Evolutionary conservation across 2,888 invertebrate genomes (phyloP).

Genomic region (Hylaea fasciaria): DNA sequence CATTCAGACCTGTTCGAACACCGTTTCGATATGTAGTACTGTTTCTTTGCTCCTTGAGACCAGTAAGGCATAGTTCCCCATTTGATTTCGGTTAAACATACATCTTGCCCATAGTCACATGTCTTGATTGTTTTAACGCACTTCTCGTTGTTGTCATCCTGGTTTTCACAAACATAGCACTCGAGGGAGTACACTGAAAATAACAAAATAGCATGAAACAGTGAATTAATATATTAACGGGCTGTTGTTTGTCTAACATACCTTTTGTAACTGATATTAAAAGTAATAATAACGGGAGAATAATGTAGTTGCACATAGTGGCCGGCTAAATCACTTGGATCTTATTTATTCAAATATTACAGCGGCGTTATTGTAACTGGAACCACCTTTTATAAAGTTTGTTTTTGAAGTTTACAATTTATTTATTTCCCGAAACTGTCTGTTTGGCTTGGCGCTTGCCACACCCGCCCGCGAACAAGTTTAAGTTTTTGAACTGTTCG

Average conservation of each 20-base stretch:
- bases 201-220: not conserved
- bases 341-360: not conserved
- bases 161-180: conserved; percentile 97
- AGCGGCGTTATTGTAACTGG: not conserved
- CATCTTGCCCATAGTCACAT: conserved; percentile 94
- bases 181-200: conserved; percentile 89
- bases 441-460: too few species aligned
- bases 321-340: not conserved
- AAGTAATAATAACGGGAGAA: conserved; percentile 39
- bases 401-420: too few species aligned
- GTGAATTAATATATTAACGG: not conserved
- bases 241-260: conserved; percentile 16
- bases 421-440: too few species aligned
- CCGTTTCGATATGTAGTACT: conserved; percentile 95
- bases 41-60: conserved; percentile 96
- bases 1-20: conserved; percentile 94
- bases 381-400: not conserved
- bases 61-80: conserved; percentile 99
- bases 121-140: conserved; percentile 96
- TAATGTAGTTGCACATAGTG: conserved; percentile 18
- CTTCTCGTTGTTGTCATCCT: conserved; percentile 96
- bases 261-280: conserved; percentile 43
- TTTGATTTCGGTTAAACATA: conserved; percentile 94
- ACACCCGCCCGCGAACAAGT: too few species aligned
- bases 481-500: too few species aligned